These are phyloP conservation scores for Lasioglossum villosulum DNA, from an alignment of 2,888 invertebrate species.

Conservation along the genomic window DNA sequence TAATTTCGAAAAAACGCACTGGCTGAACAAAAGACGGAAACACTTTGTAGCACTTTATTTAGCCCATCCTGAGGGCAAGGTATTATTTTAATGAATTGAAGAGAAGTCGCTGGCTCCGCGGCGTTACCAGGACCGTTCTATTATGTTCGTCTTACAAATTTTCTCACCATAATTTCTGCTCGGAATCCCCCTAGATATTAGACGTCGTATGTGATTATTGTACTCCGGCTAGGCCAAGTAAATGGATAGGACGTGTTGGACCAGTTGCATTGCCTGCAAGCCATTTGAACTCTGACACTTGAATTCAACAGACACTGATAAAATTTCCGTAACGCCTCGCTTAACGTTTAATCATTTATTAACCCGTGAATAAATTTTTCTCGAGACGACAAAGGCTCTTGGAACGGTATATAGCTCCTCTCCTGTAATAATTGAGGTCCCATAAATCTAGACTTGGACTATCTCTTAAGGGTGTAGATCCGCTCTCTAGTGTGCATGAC, in stretches of 20 bases:
- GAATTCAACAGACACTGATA: too few relatives aligned
- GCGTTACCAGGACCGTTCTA: background rate
- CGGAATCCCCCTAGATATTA: background rate
- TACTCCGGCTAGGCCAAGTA: background rate
- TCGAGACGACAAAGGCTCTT: background rate
- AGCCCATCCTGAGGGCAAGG: background rate
- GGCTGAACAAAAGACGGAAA: background rate
- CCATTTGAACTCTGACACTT: background rate
- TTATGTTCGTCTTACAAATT: slow-evolving; percentile 2
- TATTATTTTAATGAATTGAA: background rate
- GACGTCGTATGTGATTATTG: slow-evolving; percentile 13
- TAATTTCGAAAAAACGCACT: background rate
- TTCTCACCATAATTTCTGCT: background rate
- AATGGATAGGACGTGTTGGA: slow-evolving; percentile 8
- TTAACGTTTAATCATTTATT: background rate
- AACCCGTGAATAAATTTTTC: background rate
- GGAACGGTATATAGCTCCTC: background rate
- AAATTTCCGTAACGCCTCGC: background rate
- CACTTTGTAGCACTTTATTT: background rate
- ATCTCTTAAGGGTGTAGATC: too few relatives aligned
- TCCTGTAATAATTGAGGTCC: background rate
- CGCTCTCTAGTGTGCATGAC: too few relatives aligned
- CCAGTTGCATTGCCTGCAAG: slow-evolving; percentile 12
- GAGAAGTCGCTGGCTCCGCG: background rate
- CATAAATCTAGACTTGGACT: slow-evolving; percentile 4